Evolutionary conservation across 2,888 invertebrate genomes (phyloP), one percentile per base, ranked within the genome.

Genomic region (Eristalinus sepulchralis): DNA sequence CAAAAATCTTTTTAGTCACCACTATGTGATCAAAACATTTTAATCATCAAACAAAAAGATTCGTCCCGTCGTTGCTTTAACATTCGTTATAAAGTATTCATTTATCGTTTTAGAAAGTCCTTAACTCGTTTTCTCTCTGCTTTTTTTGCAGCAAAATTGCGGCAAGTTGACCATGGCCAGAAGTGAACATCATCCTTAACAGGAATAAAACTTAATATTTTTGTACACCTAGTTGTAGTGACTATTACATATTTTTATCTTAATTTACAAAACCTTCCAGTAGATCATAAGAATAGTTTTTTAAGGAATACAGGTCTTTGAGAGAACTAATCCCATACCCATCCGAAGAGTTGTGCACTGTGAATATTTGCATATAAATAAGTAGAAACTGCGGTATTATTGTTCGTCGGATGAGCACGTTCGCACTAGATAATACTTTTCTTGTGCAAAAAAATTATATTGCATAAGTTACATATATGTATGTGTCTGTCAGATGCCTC

Each of bases 231-330:
- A 31, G 55, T 47, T 22, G 55, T 17, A 34, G 34, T 55, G 47
- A 27, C 57, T 24, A 57, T 34, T 39, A 57, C 63, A 13, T 59
- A 27, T 68, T 39, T 66, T 78, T 64, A 68, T 73, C 22, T 31
- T 75, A n/a, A 53, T 73, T 78, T 60, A 10, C 66, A 34, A 60
- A 9, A 24, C 2, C 80, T 80, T 84, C 83, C 83, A 84, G 1
- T 84, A 71, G 60, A 31, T 47, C 33, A 11, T 79, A 70, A 70
- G 59, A 22, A 64, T 78, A 72, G 36, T 13, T 59, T 11, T n/a
- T 67, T 66, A 67, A 8, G 57, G 64, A 22, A 33, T 24, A 57
- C 57, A 24, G 24, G 11, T 57, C 24, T 27, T 57, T 57, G 13
- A 11, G 6, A 53, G 57, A 24, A 57, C 3, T 1, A 6, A 39